Evolutionary conservation across 1,140 invertebrate species (phyloP).

Genomic region (Notospermus geniculatus): DNA sequence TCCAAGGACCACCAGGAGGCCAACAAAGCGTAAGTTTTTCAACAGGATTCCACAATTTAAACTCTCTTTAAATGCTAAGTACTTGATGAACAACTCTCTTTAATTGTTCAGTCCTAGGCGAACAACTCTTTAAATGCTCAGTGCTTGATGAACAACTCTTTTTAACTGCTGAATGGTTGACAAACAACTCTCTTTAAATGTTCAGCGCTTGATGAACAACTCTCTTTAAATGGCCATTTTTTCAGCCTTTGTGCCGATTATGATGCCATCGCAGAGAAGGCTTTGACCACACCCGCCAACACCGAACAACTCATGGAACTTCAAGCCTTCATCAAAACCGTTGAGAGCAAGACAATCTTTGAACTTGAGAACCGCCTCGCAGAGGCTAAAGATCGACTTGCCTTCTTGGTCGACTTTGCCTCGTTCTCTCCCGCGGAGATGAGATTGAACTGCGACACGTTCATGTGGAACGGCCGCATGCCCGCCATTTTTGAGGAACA

Average conservation of each 20-base stretch:
- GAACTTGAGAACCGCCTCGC: slow-evolving; percentile 74
- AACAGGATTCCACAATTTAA: no score
- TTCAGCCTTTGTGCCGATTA: slow-evolving; percentile 81
- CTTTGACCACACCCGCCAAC: slow-evolving; percentile 74
- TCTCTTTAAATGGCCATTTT: slow-evolving; percentile 22
- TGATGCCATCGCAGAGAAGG: slow-evolving; percentile 74
- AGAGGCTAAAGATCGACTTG: slow-evolving; percentile 63
- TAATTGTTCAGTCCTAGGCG: no score
- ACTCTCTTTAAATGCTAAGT: no score
- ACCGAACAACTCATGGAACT: slow-evolving; percentile 83
- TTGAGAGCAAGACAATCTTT: slow-evolving; percentile 69
- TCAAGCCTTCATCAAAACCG: slow-evolving; percentile 71
- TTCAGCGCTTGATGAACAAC: not conserved
- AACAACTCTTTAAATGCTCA: no score
- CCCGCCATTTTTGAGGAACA: slow-evolving; percentile 78
- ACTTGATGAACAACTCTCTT: no score
- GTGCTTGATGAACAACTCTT: no score
- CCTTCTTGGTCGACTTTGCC: slow-evolving; percentile 78
- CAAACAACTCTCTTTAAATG: no score
- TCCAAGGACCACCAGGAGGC: slow-evolving; percentile 75
- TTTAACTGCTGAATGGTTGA: no score
- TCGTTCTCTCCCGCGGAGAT: slow-evolving; percentile 77
- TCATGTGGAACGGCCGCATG: slow-evolving; percentile 82
- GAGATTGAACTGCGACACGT: slow-evolving; percentile 72
- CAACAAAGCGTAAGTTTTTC: slow-evolving; percentile 70